Percentiles rank a stretch among this genome's conserved stretches.
These are phyloP conservation scores for Hyalella azteca DNA, from an alignment of 2,888 invertebrate genomes.

Conservation along the genomic window DNA sequence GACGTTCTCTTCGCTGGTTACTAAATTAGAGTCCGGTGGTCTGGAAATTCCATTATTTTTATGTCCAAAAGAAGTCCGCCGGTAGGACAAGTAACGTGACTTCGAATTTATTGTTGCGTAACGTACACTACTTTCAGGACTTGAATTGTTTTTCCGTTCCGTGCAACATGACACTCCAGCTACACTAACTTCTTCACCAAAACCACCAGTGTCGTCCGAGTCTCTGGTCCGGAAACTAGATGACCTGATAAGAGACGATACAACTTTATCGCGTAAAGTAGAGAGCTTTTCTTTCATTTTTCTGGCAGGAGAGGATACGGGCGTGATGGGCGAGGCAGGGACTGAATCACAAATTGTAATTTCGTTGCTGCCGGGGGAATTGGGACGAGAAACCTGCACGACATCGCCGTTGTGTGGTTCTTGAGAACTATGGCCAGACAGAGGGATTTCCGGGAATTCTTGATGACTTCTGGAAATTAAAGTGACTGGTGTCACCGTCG, in stretches of 20 bases:
- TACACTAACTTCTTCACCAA: conserved; percentile 20
- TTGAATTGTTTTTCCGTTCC: conserved; percentile 20
- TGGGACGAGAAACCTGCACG: neutral
- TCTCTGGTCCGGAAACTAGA: neutral
- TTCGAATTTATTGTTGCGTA: conserved; percentile 20
- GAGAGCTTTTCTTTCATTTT: conserved; percentile 50
- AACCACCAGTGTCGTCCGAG: conserved; percentile 21
- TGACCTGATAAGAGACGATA: conserved; percentile 24
- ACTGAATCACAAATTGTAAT: neutral
- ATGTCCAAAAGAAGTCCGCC: neutral
- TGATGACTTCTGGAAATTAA: conserved; percentile 43
- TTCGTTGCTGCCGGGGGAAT: conserved; percentile 35
- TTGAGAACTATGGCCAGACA: conserved; percentile 22
- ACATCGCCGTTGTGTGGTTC: conserved; percentile 29
- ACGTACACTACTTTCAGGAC: conserved; percentile 18
- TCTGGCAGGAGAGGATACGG: conserved; percentile 47
- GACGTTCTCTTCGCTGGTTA: neutral
- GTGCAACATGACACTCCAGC: conserved; percentile 23
- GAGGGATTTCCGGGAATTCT: conserved; percentile 43
- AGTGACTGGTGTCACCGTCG: conserved; percentile 42
- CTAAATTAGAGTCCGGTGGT: neutral
- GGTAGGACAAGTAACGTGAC: conserved; percentile 2
- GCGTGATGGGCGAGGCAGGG: conserved; percentile 21
- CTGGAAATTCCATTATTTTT: neutral
- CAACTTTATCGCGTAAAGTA: conserved; percentile 48